Evolutionary conservation across 2,797 vertebrate genomes (phyloP), one percentile per base, ranked within the genome.

Genomic region (Buceros bicornis): DNA sequence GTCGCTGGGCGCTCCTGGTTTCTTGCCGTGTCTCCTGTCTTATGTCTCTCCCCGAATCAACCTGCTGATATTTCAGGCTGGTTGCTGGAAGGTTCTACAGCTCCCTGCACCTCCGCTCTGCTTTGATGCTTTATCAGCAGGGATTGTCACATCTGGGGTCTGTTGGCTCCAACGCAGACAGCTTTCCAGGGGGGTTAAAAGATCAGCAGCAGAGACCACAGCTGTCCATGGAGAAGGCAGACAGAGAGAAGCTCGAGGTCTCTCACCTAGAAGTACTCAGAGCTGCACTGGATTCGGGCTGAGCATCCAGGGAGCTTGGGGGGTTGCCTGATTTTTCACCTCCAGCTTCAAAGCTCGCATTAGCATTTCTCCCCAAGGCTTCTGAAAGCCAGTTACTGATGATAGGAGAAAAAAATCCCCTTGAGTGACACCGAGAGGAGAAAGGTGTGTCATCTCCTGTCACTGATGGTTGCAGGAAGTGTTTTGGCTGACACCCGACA

Each of bases 301-400:
- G 88, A 87, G 60, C 80, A 82, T n/a, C 56, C 57, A 47, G 31
- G 19, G 43, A 93, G 37, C 40, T 71, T 71, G 77, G 65, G 56
- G 66, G 53, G 53, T 81, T 95, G 79, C 77, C 48, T 92, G 70
- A 50, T 58, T 82, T 95, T 77, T 93, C n/a, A 7, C 66, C 79
- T 90, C 58, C 57, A 73, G 43, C 91, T 94, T 96, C 95, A 96
- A 96, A 96, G 95, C 86, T 77, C 35, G 11, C 70, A 95, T 95
- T 96, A 96, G 81, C 93, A 94, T 96, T 90, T 95, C 56, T 84
- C 66, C 25, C 29, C 60, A 56, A 80, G 84, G 58, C 81, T 96
- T 82, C 89, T 82, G 78, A 89, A 69, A 92, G 66, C 57, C 29
- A 17, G 54, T 56, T 79, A 28, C 51, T n/a, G 50, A 6, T 51